Evolutionary conservation across 2,888 invertebrate species (phyloP).

Genomic region (Ellobium chinense): DNA sequence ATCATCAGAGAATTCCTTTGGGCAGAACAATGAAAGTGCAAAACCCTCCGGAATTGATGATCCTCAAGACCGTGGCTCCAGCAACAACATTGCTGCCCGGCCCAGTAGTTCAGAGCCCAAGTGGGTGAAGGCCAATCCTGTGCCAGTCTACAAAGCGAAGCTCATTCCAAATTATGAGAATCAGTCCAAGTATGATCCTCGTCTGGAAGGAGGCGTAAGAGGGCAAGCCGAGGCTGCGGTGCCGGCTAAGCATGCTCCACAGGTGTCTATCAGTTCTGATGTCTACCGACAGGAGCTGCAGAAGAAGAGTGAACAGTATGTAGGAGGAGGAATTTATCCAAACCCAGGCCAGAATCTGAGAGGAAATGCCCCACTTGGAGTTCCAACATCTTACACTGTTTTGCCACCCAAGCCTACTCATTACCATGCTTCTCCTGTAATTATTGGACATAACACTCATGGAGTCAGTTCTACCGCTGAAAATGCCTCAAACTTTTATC

Average conservation of each 20-base stretch:
- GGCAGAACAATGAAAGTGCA: not conserved
- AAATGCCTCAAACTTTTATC: not conserved
- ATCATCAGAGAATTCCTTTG: conserved; percentile 2
- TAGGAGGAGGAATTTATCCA: conserved; percentile 29
- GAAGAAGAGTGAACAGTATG: conserved; percentile 53
- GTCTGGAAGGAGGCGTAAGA: conserved; percentile 53
- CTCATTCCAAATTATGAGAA: conserved; percentile 68
- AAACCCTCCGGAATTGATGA: not conserved
- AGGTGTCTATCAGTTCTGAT: conserved; percentile 48
- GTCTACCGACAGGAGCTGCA: conserved; percentile 52
- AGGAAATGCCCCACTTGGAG: not conserved
- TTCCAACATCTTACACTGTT: conserved; percentile 29
- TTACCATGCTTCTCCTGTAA: conserved; percentile 37
- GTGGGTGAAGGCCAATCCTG: conserved; percentile 53
- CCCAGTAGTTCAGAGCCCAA: conserved; percentile 45
- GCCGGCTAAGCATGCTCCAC: conserved; percentile 42
- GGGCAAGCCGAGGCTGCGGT: conserved; percentile 58
- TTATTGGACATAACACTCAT: not conserved
- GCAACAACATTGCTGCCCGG: not conserved
- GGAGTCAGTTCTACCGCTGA: not conserved
- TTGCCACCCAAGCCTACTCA: conserved; percentile 24
- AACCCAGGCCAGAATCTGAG: not conserved
- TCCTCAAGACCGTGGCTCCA: not conserved
- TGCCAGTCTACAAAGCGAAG: conserved; percentile 62
- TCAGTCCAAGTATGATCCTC: conserved; percentile 63